Evolutionary conservation across 2,888 invertebrate genomes (phyloP).

Genomic region (Trachelus tabidus): DNA sequence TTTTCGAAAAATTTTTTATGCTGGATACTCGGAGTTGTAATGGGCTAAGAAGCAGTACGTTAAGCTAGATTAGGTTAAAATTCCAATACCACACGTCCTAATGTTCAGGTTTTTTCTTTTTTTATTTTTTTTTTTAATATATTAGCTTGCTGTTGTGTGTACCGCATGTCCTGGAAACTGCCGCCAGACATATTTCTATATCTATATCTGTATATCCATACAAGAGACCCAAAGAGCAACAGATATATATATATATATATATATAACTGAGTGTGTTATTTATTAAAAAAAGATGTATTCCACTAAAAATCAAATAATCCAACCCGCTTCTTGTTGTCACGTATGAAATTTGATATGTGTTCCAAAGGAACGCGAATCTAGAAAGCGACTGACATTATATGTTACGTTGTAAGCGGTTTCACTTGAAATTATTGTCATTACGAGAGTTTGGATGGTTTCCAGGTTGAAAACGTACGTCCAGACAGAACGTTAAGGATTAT

Average conservation of each 20-base stretch:
- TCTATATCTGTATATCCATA: neutral
- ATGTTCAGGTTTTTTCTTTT: too few relatives aligned
- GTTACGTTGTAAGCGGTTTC: constrained; percentile 9
- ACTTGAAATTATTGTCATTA: constrained; percentile 34
- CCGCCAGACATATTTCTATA: too few relatives aligned
- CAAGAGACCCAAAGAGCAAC: neutral
- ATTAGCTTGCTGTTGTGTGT: too few relatives aligned
- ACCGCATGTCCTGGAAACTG: too few relatives aligned
- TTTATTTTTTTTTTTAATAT: too few relatives aligned
- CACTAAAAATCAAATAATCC: neutral
- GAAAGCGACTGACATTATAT: neutral
- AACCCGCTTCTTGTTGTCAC: neutral
- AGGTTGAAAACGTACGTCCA: constrained; percentile 7
- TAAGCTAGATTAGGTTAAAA: too few relatives aligned
- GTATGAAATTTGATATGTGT: neutral
- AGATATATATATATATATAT: neutral
- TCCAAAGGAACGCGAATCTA: neutral
- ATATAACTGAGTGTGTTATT: too few relatives aligned
- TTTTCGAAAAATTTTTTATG: too few relatives aligned
- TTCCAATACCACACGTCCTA: too few relatives aligned
- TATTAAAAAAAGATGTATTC: neutral
- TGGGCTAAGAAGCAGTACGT: too few relatives aligned
- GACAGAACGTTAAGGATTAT: neutral
- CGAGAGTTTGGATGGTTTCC: constrained; percentile 31
- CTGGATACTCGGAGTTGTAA: too few relatives aligned